Evolutionary conservation across 2,113 vertebrate species (phyloP), one percentile per base, ranked within the genome.

Genomic region (Sebastes fasciatus): DNA sequence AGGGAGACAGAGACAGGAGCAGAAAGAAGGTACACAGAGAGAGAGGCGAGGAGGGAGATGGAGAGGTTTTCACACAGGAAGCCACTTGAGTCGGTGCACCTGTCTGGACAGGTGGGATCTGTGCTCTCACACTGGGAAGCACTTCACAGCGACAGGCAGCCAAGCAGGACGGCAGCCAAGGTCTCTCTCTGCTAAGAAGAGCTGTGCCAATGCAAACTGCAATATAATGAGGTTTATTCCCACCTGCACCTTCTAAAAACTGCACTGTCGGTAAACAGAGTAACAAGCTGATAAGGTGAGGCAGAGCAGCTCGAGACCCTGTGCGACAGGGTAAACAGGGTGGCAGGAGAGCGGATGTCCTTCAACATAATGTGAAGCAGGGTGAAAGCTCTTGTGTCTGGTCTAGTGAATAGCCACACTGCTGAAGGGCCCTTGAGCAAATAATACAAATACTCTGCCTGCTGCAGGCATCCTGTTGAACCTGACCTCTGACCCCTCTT

Each of bases 81-180:
- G 87, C 86, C 69, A 69, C 87, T 86, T 85, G 89, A 87, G 89
- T 88, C n/a, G 45, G 60, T 40, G 75, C 93, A 91, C 92, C 91
- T 89, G 89, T 91, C 87, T 83, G 88, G 91, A 92, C 93, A 93
- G 93, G 93, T 94, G 93, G 93, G 78, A 89, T 87, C 84, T 74
- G 80, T 83, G 87, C 82, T 77, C 77, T 84, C 92, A 91, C 83
- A 80, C 89, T 89, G 90, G 88, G 91, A 93, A 89, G 87, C 92
- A 87, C 89, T 92, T 94, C 90, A 91, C 86, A 87, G 90, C 80
- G 89, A 93, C 79, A 86, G 67, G 85, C 90, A 88, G 90, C 89
- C 91, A 92, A 90, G 60, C 70, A 87, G 89, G 88, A 84, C 57
- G 2, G 42, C 63, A 81, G 93, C 90, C 91, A 92, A 93, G 89